A percentile compares a stretch with the other conserved stretches of the same genome.
phyloP scores from a whole-genome alignment of 2,888 invertebrate species.

The Tipula lateralis region DNA sequence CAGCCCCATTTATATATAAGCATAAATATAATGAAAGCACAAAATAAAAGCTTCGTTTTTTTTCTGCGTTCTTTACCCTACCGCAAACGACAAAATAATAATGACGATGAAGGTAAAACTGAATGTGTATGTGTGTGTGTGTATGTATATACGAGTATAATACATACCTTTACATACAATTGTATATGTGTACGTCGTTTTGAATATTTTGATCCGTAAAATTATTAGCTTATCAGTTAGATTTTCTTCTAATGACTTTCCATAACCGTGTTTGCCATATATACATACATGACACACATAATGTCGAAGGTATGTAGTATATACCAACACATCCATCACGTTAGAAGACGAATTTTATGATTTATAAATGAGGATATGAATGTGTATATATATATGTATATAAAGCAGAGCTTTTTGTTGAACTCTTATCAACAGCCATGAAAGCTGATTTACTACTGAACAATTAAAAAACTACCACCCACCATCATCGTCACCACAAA shows the following conservation, averaged over 20 bases:
- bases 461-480: neutral
- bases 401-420: neutral
- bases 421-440: neutral
- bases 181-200: neutral
- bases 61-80: neutral
- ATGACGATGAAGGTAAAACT: neutral
- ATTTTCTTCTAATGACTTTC: neutral
- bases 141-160: neutral
- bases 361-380: neutral
- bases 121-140: neutral
- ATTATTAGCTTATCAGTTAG: neutral
- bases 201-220: neutral
- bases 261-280: neutral
- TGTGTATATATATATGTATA: too few species aligned
- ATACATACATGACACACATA: neutral
- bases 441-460: neutral
- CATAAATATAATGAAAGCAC: conserved; percentile 3
- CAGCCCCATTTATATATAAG: neutral
- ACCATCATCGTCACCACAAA: neutral
- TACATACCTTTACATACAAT: too few species aligned
- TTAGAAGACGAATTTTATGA: neutral
- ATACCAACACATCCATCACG: neutral
- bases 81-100: conserved; percentile 24
- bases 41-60: neutral
- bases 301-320: neutral